A percentile compares a stretch with the other conserved stretches of the same genome.
phyloP scores from a whole-genome alignment of 2,888 invertebrate species.

The Idaea aversata region DNA sequence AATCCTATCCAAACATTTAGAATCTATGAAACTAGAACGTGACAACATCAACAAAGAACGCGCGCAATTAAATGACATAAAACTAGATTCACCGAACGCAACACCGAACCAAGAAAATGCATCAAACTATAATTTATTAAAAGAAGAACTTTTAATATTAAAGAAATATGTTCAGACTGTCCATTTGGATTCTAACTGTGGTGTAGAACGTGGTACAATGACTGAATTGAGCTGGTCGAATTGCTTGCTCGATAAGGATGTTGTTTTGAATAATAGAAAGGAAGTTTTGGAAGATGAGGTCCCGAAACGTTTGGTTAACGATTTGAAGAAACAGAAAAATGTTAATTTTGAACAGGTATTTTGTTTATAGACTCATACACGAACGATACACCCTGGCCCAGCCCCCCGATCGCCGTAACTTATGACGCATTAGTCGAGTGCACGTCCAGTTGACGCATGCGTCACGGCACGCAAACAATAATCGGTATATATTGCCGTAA shows the following conservation, averaged over 20 bases:
- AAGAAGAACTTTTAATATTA: conserved; percentile 48
- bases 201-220: conserved; percentile 48
- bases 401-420: too few species aligned
- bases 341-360: conserved; percentile 61
- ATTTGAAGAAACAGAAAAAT: conserved; percentile 67
- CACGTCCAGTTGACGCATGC: too few species aligned
- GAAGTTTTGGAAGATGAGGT: conserved; percentile 33
- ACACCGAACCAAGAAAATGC: conserved; percentile 35
- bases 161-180: conserved; percentile 49
- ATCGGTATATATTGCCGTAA: too few species aligned
- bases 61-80: conserved; percentile 34
- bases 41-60: conserved; percentile 53
- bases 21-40: conserved; percentile 55
- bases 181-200: conserved; percentile 41
- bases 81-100: conserved; percentile 20
- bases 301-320: conserved; percentile 55
- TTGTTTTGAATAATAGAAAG: conserved; percentile 51
- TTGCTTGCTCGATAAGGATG: conserved; percentile 28
- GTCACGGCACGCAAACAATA: too few species aligned
- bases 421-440: too few species aligned
- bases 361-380: neutral
- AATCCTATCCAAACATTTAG: conserved; percentile 50
- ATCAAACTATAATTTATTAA: conserved; percentile 49
- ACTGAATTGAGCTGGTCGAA: conserved; percentile 38
- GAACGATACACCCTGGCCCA: neutral